These are phyloP conservation scores for Isaurus tuberculatus DNA, from an alignment of 92 coral and sea anemone species.

Conservation along the genomic window DNA sequence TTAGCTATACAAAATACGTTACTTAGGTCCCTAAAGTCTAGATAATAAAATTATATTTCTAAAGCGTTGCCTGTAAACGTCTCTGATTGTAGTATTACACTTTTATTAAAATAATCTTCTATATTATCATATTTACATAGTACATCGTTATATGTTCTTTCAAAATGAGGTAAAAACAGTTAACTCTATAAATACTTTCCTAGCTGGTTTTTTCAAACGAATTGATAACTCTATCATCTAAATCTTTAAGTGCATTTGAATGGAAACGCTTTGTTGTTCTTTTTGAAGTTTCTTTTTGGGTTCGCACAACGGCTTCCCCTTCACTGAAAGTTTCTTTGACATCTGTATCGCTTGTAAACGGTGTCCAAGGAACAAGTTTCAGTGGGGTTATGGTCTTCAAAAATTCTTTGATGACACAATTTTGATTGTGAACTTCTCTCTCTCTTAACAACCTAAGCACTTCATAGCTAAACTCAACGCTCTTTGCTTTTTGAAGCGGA, in stretches of 20 bases:
- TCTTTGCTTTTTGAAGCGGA: slow-evolving; percentile 35
- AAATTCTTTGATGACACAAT: slow-evolving; percentile 70
- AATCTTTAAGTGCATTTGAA: slow-evolving; percentile 6
- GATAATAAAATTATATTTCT: too few species aligned
- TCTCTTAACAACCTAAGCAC: slow-evolving; percentile 63
- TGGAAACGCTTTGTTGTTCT: not conserved
- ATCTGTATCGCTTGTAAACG: slow-evolving; percentile 53
- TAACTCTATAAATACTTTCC: too few species aligned
- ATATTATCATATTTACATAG: too few species aligned
- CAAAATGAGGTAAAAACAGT: too few species aligned
- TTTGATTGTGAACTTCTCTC: slow-evolving; percentile 69
- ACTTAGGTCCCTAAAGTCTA: too few species aligned
- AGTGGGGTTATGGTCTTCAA: slow-evolving; percentile 71
- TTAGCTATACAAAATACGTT: too few species aligned
- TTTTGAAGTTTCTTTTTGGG: not conserved
- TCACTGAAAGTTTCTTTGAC: slow-evolving; percentile 2
- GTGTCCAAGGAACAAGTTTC: slow-evolving; percentile 80
- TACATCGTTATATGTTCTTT: too few species aligned
- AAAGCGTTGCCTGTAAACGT: too few species aligned
- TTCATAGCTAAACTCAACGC: slow-evolving; percentile 67
- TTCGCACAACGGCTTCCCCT: slow-evolving; percentile 5
- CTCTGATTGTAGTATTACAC: too few species aligned
- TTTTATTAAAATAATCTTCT: too few species aligned
- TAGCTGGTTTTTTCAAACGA: not conserved
- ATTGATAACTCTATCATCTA: slow-evolving; percentile 10